Base-by-base conservation (phyloP, 2,888 invertebrate species). In the Noctua fimbriata region DNA sequence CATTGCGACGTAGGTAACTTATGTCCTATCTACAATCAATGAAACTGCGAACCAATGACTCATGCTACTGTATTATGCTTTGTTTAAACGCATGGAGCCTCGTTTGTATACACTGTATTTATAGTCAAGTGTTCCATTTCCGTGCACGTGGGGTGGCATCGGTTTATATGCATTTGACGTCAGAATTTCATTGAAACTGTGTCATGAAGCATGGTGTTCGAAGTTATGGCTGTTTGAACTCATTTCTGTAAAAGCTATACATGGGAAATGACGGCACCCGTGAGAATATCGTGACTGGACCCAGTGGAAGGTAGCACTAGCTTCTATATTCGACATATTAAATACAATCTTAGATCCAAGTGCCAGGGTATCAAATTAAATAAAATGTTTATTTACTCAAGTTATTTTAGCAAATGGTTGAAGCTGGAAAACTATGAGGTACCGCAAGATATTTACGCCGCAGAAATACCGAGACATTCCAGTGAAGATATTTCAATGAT, bases 171-270 rank as follows among this genome's bases (percentile, higher is more conserved):
- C 69, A 63, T 74, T 69, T 79, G 82, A 87, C 85, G 87, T 82
- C 87, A 81, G 44, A 60, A 58, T 76, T 78, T 78, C 84, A 87
- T 77, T 77, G 76, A 82, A 80, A 82, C 60, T 71, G 84, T 87
- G 82, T 82, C 85, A 82, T 74, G 69, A 69, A 49, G 73, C 24
- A 79, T 76, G 60, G 52, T 77, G 60, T 63, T 44, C 21, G 1
- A 28, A 78, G 32, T 71, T 73, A 82, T 74, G 60, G 12, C 12
- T 58, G 47, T 47, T 71, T 41, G 52, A 36, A 74, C 52, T 36
- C 18, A 52, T 74, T 74, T 47, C 18, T 69, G 24, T 60, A n/a
- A 74, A 60, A 81, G 44, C 60, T 80, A 16, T 24, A 32, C 21
- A 69, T 73, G 36, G 18, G 2, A 52, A 14, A 36, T 81, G 67